Evolutionary conservation across 2,888 invertebrate species (phyloP).

Genomic region (Villa cingulata): DNA sequence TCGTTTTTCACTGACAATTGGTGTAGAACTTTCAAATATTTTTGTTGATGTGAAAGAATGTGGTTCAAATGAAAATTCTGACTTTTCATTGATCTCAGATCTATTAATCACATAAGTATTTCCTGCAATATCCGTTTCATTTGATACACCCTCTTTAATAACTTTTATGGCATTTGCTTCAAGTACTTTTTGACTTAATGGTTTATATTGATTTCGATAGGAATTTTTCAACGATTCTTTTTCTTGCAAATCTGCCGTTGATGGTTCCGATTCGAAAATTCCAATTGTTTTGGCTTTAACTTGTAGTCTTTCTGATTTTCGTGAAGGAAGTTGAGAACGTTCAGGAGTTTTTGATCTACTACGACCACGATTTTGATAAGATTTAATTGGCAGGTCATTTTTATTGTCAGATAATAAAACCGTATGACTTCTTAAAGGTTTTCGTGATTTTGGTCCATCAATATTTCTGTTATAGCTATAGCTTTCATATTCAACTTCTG

Average conservation of each 20-base stretch:
- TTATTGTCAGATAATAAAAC: too few species aligned
- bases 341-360: conserved; percentile 13
- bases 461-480: too few species aligned
- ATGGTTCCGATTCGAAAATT: not conserved
- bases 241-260: not conserved
- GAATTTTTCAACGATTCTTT: not conserved
- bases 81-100: not conserved
- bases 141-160: not conserved
- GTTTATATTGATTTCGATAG: not conserved
- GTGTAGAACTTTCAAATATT: not conserved
- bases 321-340: conserved; percentile 6
- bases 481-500: too few species aligned
- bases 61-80: not conserved
- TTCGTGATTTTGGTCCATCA: conserved; percentile 6
- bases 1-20: not conserved
- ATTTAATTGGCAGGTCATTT: not conserved
- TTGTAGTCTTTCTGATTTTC: conserved; percentile 5
- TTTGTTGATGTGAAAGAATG: not conserved
- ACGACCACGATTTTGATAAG: not conserved
- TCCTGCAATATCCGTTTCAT: not conserved
- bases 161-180: conserved; percentile 8
- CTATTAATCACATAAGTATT: not conserved
- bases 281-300: not conserved
- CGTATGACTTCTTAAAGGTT: conserved; percentile 2
- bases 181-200: conserved; percentile 9